Base-by-base conservation (phyloP, 2,888 invertebrate species). In the Dioctria rufipes region DNA sequence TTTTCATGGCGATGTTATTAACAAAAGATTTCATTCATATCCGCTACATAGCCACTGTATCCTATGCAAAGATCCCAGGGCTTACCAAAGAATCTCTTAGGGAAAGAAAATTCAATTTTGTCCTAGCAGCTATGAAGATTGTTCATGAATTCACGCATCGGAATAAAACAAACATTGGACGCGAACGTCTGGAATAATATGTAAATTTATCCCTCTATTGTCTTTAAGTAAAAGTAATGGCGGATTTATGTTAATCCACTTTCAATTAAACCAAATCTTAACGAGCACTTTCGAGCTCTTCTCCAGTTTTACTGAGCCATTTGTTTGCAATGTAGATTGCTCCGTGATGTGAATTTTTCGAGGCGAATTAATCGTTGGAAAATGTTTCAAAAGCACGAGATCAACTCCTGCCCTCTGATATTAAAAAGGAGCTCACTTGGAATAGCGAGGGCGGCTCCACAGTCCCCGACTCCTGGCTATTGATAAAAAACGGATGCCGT, bases 211-310 rank as follows among this genome's bases (percentile, higher is more conserved):
- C 73, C 73, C 54, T 73, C 73, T 73, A 73, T 58, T 54, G 73
- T 73, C 73, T 54, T 73, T 73, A 73, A 73, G 58, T 73, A 73
- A 73, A 77, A 77, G 77, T 77, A 77, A 77, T 77, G 77, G 77
- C 61, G 77, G 77, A 77, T 77, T 77, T 77, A 77, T 77, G 77
- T 77, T 77, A 77, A 77, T 77, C 61, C 77, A 61, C 61, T 77
- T 77, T 77, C 77, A 77, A 77, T 77, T 77, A 77, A 77, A 77
- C 77, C 77, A 77, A 61, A 77, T 77, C 77, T 77, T 77, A 60
- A 77, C 77, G 77, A 77, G 61, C 60, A 61, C 73, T 73, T 73
- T 73, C 54, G 73, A 73, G 73, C 73, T 73, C 73, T 58, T 73
- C 73, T 73, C 73, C 73, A 54, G 58, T 73, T 73, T 73, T 73